Evolutionary conservation across 2,888 invertebrate genomes (phyloP), one percentile per base, ranked within the genome.

Genomic region (Cephus rjabovi): DNA sequence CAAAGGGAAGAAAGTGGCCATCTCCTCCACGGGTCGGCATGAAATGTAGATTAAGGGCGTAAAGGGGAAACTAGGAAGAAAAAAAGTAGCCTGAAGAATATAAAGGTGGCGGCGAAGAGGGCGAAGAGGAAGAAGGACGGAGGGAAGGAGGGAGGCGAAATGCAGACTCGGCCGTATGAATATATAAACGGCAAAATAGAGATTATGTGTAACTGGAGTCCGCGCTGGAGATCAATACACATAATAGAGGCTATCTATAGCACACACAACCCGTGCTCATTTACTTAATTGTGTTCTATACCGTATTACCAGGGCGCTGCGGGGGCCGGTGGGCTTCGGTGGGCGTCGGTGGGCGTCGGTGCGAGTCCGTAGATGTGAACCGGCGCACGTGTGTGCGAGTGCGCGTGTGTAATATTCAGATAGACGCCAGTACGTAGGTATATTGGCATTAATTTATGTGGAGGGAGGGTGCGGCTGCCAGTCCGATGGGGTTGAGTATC

Each of bases 211-310:
- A 88, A 90, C 88, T 86, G 87, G 88, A 90, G 89, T 89, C 88
- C 87, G 88, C 87, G 86, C 87, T 87, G 87, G 88, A 90, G 90
- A 91, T 91, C 91, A 91, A 91, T 91, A 91, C 90, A 90, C 89
- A 89, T 90, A 91, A 91, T 90, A 90, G 90, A 89, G 89, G 89
- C 86, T 90, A 90, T 90, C 90, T 90, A 89, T 90, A 91, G 90
- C 86, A 87, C 86, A 87, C 89, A 87, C 90, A 90, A 89, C 90
- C 90, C 90, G 89, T 89, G 89, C 91, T 91, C 91, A 91, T 91
- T 91, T 91, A 91, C 91, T 91, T 91, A 91, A 91, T 91, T 91
- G 91, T 91, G 89, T 90, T 91, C 89, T 89, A 89, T 88, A 89
- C 86, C 86, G 86, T 86, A 87, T 86, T 87, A 87, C 83, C 76